Evolutionary conservation across 1,140 invertebrate genomes (phyloP), one percentile per base, ranked within the genome.

Genomic region (Ips typographus): DNA sequence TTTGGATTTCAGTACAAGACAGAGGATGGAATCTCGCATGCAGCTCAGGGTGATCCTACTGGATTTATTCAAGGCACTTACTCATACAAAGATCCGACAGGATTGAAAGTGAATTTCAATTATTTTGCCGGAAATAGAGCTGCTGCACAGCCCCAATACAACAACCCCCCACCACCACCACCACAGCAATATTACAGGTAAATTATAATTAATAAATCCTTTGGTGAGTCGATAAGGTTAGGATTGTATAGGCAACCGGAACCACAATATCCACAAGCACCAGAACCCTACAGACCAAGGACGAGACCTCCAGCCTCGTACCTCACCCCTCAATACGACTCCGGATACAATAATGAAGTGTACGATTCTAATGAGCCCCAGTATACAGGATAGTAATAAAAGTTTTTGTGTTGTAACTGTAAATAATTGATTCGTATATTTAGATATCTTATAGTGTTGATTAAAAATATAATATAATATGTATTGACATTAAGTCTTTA

Each of bases 51-150:
- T 8, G 76, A 77, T 67, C 73, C 77, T 3, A 73, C 72, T 2
- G 79, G 79, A 5, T 65, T 67, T 40, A 76, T 80, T 39, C 76
- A 77, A 37, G 78, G 78, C 4, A 68, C 74, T 41, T 80, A 78
- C 51, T 77, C 79, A 3, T 80, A 80, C 68, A 79, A 78, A 2
- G 79, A 80, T 71, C 79, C 79, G 6, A 80, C 78, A 36, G 79
- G 79, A 2, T 65, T 80, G n/a, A 80, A 79, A 75, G 77, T 79
- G 1, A 79, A 80, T 64, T 77, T 70, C 53, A 80, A 80, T 53
- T 80, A 80, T 63, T 78, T 79, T 47, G 78, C 78, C 38, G 78
- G 78, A 22, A 72, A 77, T 1, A 74, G 72, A 60, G 4, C 59
- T 22, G 60, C 58, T 7, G 38, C 70, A 7, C 36, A 60, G 42